Conservation (phyloP, 2,888 invertebrate genomes). For the Parnassius smintheus region DNA sequence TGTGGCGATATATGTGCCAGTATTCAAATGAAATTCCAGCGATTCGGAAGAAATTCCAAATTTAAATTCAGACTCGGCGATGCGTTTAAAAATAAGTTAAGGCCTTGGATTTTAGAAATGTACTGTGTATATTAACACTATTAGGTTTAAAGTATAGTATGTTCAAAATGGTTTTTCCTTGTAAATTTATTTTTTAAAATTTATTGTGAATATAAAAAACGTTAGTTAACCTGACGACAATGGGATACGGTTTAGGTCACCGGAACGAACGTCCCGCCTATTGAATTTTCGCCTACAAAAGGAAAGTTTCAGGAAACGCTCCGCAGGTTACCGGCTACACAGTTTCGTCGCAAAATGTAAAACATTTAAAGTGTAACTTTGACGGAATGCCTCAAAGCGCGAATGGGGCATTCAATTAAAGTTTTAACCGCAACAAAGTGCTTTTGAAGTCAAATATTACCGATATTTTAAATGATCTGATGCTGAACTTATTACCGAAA, state of each 20-base stretch:
- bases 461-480: too few relatives aligned
- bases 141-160: too few relatives aligned
- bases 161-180: too few relatives aligned
- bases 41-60: slow-evolving; percentile 40
- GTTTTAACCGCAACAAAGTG: slow-evolving; percentile 27
- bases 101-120: slow-evolving; percentile 43
- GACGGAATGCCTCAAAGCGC: slow-evolving; percentile 34
- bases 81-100: slow-evolving; percentile 31
- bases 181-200: background rate
- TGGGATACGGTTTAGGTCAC: slow-evolving; percentile 47
- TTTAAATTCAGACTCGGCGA: slow-evolving; percentile 44
- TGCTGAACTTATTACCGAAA: too few relatives aligned
- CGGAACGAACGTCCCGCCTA: slow-evolving; percentile 64
- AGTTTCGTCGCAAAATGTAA: slow-evolving; percentile 27
- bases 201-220: slow-evolving; percentile 36
- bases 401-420: slow-evolving; percentile 38
- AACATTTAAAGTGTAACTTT: slow-evolving; percentile 33
- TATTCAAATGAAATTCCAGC: slow-evolving; percentile 34
- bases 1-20: slow-evolving; percentile 29
- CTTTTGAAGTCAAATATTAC: slow-evolving; percentile 15
- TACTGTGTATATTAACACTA: slow-evolving; percentile 40
- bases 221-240: slow-evolving; percentile 53
- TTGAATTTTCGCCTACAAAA: slow-evolving; percentile 72
- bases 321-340: slow-evolving; percentile 57
- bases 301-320: slow-evolving; percentile 73